Conservation (phyloP, 2,888 invertebrate genomes). For the Drosophila anomelani region DNA sequence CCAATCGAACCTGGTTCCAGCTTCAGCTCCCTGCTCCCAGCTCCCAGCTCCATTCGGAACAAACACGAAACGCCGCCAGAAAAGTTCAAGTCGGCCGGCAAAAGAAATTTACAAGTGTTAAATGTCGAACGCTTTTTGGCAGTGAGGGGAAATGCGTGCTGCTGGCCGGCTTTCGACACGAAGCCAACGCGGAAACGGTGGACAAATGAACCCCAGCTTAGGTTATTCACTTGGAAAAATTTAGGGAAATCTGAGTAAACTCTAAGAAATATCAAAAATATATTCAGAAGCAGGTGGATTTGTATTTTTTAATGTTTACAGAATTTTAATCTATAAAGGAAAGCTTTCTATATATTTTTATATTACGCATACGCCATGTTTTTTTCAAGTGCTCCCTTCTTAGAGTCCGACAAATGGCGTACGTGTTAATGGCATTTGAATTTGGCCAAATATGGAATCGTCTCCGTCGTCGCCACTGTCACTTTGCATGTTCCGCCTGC, state of each 20-base stretch:
- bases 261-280: too few species aligned
- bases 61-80: conserved; percentile 66
- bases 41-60: conserved; percentile 42
- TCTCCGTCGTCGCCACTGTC: conserved; percentile 63
- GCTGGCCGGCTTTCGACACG: conserved; percentile 75
- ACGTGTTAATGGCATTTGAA: conserved; percentile 84
- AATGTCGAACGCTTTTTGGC: conserved; percentile 69
- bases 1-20: conserved; percentile 37
- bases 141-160: conserved; percentile 75
- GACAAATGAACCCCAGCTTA: conserved; percentile 44
- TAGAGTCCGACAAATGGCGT: conserved; percentile 71
- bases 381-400: conserved; percentile 13
- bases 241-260: rapidly evolving
- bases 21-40: conserved; percentile 17
- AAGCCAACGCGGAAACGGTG: conserved; percentile 54
- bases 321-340: background rate
- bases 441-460: conserved; percentile 83
- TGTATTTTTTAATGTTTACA: background rate
- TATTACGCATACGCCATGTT: background rate
- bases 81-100: conserved; percentile 49
- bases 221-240: conserved; percentile 6
- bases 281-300: background rate
- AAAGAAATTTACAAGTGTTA: conserved; percentile 79
- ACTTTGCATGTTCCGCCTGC: conserved; percentile 74
- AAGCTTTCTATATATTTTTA: background rate